A percentile compares a stretch with the other conserved stretches of the same genome.
Evolutionary conservation across 2,797 vertebrate species (phyloP).

Genomic region (Schizopygopsis pylzovi): DNA sequence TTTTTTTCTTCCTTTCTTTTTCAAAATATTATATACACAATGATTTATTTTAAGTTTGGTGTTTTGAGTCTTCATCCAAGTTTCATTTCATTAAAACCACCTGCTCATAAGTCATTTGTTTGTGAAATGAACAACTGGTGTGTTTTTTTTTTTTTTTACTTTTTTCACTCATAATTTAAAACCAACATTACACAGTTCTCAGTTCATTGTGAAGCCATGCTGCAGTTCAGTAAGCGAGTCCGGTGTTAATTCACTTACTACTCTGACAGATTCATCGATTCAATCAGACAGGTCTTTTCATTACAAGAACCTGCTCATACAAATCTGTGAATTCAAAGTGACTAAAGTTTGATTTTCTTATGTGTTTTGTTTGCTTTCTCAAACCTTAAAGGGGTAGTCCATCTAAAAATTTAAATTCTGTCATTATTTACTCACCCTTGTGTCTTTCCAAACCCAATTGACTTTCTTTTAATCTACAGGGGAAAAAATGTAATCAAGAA

Average conservation of each 20-base stretch:
- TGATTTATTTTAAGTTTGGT: background rate
- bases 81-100: background rate
- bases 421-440: background rate
- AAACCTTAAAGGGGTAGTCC: background rate
- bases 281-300: background rate
- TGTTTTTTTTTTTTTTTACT: slow-evolving; percentile 1
- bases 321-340: background rate
- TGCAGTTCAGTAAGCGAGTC: background rate
- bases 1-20: background rate
- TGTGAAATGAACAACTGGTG: background rate
- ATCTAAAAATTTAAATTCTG: background rate
- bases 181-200: background rate
- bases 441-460: background rate
- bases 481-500: background rate
- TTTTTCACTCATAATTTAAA: background rate
- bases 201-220: background rate
- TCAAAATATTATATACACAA: background rate
- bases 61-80: background rate
- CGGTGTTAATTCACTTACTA: background rate
- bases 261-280: background rate
- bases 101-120: background rate
- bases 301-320: background rate
- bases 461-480: background rate
- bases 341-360: background rate
- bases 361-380: background rate